Base-by-base conservation (phyloP, 2,888 invertebrate species). In the Eulithis prunata region DNA sequence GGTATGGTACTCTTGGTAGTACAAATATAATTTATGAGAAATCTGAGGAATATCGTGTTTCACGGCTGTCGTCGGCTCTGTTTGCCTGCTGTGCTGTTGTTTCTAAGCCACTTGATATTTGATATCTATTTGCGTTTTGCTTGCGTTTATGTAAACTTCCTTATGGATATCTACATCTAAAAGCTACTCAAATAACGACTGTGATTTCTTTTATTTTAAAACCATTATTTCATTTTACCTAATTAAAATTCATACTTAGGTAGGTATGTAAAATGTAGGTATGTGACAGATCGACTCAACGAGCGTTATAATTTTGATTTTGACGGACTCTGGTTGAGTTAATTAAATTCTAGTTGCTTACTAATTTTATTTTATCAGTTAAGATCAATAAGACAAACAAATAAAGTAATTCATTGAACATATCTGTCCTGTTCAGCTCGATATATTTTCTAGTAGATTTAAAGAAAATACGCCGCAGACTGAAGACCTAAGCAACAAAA, bases 21-120 rank as follows among this genome's bases (percentile, higher is more conserved):
- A 79, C 74, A 69, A 70, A 64, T 67, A 81, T 84, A 85, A 88
- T 87, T 87, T 87, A 87, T 87, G 74, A 76, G 78, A 82, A 82
- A 80, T 76, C 79, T 77, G 78, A 76, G 77, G 81, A 81, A 77
- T 77, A 78, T 79, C 75, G 70, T 81, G 80, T 83, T 83, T 78
- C 76, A 74, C 71, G 72, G 76, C 76, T 78, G 82, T 82, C 80
- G 74, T 81, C 82, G 78, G 74, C 70, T 62, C 76, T 77, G 75
- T 79, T 75, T 81, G 79, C 78, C 76, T 78, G 78, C 77, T 78
- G 70, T 70, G 71, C 70, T 71, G 69, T 78, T 67, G 80, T 77
- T 77, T 72, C 74, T 71, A 75, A 62, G 73, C 72, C 71, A 71
- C 72, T 70, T 66, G 69, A 72, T 75, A 71, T 71, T 71, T 68